Evolutionary conservation across 2,888 invertebrate species (phyloP).

Genomic region (Matsumyia berberina): DNA sequence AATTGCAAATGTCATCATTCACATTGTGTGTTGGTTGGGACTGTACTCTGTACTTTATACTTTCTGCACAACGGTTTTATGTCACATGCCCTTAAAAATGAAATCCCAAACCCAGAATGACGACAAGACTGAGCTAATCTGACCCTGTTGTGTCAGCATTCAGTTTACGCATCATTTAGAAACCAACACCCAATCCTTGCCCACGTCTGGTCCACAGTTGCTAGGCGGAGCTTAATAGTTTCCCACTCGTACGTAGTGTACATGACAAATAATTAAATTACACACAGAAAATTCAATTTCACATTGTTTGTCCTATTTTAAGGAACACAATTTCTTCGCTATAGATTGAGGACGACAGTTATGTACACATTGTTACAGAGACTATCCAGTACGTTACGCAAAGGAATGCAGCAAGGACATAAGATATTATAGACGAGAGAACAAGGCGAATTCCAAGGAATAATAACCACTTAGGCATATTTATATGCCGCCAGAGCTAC

Average conservation of each 20-base stretch:
- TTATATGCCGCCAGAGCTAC: slow-evolving; percentile 16
- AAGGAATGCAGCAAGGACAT: slow-evolving; percentile 56
- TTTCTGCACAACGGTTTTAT: slow-evolving; percentile 12
- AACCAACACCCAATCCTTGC: slow-evolving; percentile 36
- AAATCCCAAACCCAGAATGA: slow-evolving; percentile 51
- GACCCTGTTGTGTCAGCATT: slow-evolving; percentile 70
- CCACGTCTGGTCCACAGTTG: slow-evolving; percentile 14
- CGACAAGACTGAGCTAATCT: slow-evolving; percentile 69
- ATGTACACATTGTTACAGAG: slow-evolving; percentile 31
- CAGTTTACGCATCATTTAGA: slow-evolving; percentile 71
- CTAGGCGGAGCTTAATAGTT: slow-evolving; percentile 29
- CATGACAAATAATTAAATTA: slow-evolving; percentile 73
- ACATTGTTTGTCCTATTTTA: slow-evolving; percentile 72
- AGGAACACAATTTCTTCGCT: slow-evolving; percentile 52
- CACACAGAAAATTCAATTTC: slow-evolving; percentile 72
- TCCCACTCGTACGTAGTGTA: slow-evolving; percentile 37
- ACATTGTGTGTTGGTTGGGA: neutral
- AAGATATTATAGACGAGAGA: slow-evolving; percentile 12
- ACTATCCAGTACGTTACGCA: slow-evolving; percentile 26
- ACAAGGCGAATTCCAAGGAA: slow-evolving; percentile 26
- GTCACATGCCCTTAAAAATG: slow-evolving; percentile 42
- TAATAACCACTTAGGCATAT: slow-evolving; percentile 35
- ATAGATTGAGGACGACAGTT: slow-evolving; percentile 54
- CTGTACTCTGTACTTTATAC: neutral
- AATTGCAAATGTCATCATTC: slow-evolving; percentile 53